These are phyloP conservation scores for Ianthella basta DNA, from an alignment of 37 sponge, comb jelly and placozoan genomes.

Conservation along the genomic window DNA sequence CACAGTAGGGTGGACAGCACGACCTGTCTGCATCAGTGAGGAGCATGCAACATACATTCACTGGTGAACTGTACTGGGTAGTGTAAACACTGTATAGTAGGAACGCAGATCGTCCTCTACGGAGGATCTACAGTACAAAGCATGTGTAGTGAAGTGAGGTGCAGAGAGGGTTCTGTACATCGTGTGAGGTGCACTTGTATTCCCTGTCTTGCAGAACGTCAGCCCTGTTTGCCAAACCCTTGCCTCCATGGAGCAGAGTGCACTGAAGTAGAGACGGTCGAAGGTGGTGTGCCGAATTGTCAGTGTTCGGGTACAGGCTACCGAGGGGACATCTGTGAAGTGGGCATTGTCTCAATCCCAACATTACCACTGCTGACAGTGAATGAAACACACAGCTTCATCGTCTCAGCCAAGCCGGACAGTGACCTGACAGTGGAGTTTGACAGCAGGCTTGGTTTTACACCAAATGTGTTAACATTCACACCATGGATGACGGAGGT, in stretches of 20 bases:
- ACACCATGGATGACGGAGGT: background rate
- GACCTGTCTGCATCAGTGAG: background rate
- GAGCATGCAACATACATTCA: too few relatives aligned
- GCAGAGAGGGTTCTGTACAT: background rate
- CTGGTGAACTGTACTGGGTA: too few relatives aligned
- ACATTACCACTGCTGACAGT: background rate
- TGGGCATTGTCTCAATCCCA: conserved; percentile 9
- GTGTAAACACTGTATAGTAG: too few relatives aligned
- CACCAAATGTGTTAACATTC: background rate
- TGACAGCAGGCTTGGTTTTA: background rate
- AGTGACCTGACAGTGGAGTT: background rate
- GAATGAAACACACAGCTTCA: background rate
- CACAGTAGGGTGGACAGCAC: conserved; percentile 2
- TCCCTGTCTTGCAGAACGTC: background rate
- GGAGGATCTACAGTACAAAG: too few relatives aligned
- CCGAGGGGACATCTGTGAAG: background rate
- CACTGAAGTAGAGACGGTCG: background rate
- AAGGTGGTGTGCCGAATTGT: background rate
- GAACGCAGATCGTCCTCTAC: too few relatives aligned
- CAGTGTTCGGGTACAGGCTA: conserved; percentile 7
- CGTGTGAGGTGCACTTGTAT: too few relatives aligned
- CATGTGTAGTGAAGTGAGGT: too few relatives aligned
- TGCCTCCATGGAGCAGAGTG: conserved; percentile 1
- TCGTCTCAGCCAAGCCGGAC: conserved; percentile 2
- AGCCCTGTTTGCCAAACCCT: background rate